These are phyloP conservation scores for Meliscaeva auricollis DNA, from an alignment of 2,888 invertebrate species.

Conservation along the genomic window DNA sequence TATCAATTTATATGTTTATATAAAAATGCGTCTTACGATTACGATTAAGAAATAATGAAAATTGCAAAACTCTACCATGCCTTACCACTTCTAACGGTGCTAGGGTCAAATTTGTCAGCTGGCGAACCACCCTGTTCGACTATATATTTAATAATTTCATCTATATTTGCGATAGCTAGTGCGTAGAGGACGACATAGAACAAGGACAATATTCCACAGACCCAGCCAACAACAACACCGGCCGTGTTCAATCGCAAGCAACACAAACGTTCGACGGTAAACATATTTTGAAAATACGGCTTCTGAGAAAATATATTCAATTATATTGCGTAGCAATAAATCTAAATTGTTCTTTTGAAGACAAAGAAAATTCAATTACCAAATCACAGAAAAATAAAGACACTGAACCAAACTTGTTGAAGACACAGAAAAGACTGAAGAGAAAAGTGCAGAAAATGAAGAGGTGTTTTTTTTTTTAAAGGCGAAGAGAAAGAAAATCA, in stretches of 20 bases:
- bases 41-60: not conserved
- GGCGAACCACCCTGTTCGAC: constrained; percentile 25
- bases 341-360: constrained; percentile 10
- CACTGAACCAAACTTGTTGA: constrained; percentile 11
- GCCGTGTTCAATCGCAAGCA: constrained; percentile 81
- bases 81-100: constrained; percentile 40
- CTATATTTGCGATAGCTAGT: constrained; percentile 50
- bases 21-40: constrained; percentile 2
- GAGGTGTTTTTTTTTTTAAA: constrained; percentile 56
- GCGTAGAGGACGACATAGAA: constrained; percentile 77
- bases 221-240: constrained; percentile 82
- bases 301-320: constrained; percentile 1
- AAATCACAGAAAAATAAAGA: not conserved
- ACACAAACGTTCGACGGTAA: constrained; percentile 77
- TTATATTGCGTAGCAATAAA: constrained; percentile 32
- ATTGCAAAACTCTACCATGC: not conserved
- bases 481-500: not conserved
- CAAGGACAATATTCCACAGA: constrained; percentile 79
- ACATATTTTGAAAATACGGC: constrained; percentile 17
- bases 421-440: constrained; percentile 12
- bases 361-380: constrained; percentile 57
- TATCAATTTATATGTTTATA: constrained; percentile 9
- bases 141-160: constrained; percentile 48
- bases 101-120: not conserved
- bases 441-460: constrained; percentile 22